Evolutionary conservation across 1,140 invertebrate genomes (phyloP), one percentile per base, ranked within the genome.

Genomic region (Trichonephila clavata): DNA sequence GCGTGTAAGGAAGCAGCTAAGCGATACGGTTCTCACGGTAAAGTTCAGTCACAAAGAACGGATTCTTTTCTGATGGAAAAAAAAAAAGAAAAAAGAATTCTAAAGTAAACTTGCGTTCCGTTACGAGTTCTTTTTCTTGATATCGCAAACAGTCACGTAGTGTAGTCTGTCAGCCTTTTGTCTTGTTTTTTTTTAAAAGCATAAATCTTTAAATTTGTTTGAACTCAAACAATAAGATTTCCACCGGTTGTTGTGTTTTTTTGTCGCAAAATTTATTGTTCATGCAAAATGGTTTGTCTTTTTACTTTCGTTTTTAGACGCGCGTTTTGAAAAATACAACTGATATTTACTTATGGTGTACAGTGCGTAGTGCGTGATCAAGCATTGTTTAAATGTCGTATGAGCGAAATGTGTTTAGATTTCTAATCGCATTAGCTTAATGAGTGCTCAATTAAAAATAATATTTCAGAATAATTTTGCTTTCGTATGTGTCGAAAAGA

Each of bases 161-260:
- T 77, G 6, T 77, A 32, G 27, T 5, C 65, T 68, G 71, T 32
- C 71, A 39, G 14, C 18, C 27, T 77, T 39, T 39, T 77, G 24
- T 77, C 71, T 32, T 71, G 24, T 39, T 77, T 68, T 68, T 68
- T 68, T 13, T 13, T 27, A 24, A 68, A 77, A 77, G 14, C 71
- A 77, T 77, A 77, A 77, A 77, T 77, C 71, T 77, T 77, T 32
- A 77, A 77, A 77, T 77, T 39, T 77, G 71, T 77, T 77, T 77
- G 71, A 77, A 77, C 71, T 39, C 71, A 77, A 77, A 77, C 71
- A 77, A 77, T 77, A 77, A 27, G 24, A 77, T 77, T 77, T 77
- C 27, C 16, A 77, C 71, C 27, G 27, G 27, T 16, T 32, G 10
- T 65, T 77, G 18, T 77, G 27, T 71, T 18, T 71, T 50, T 50